Base-by-base conservation (phyloP, 2,888 invertebrate species). In the Fragum whitleyi region DNA sequence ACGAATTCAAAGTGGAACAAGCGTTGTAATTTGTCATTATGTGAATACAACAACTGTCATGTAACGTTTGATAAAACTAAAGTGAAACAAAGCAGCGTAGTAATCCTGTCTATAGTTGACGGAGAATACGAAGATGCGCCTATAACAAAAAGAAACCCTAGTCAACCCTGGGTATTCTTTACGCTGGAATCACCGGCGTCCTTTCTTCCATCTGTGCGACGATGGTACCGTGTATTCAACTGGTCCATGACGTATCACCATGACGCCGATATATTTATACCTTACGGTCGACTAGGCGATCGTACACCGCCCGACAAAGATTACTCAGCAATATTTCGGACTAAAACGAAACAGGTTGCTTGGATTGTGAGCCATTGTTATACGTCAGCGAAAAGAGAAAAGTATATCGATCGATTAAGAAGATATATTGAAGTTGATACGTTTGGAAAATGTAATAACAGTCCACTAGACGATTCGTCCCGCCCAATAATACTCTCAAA, bases 381-480 rank as follows among this genome's bases (percentile, higher is more conserved):
- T 2, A 81, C 81, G 14, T 26, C 19, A 9, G 75, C 81, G 62
- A 71, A n/a, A 57, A 65, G 88, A 39, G 77, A 81, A 39, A 47
- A 79, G 0, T 61, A 29, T 26, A 19, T 61, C 3, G 96, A 79
- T 96, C 85, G 97, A 97, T 86, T 99, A 74, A 95, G 96, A 86
- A 97, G 97, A 93, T 95, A 96, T 94, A 97, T 99, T 87, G 95
- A 96, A 29, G 92, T 93, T 6, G 92, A 93, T 72, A 88, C 93
- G 14, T 93, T 89, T 75, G 93, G 93, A 5, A 77, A 61, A 6
- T 93, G 93, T 77, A 93, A 93, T 0, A 75, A 85, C 16, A 69
- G 75, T 19, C 3, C 6, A 28, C 2, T 85, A 79, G 2, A 55
- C 73, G 57, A 69, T 79, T 51, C 70, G 86, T 11, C 26, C 23